Evolutionary conservation across 2,113 vertebrate genomes (phyloP).

Genomic region (Telmatochromis brichardi): DNA sequence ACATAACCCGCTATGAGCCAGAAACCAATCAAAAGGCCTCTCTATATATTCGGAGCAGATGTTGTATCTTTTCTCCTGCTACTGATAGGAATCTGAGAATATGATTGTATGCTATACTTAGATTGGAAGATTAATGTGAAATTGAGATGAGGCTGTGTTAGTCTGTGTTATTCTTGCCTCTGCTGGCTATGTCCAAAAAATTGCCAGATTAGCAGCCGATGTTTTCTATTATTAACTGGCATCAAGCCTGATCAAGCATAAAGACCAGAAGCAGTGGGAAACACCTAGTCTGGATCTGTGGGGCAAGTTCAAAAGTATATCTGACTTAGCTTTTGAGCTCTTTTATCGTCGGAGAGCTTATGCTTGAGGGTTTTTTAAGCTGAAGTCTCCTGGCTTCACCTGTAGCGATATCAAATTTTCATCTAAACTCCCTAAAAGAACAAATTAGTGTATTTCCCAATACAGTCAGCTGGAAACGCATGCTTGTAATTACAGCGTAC

Average conservation of each 20-base stretch:
- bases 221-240: not conserved
- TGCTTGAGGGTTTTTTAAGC: not conserved
- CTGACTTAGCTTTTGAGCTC: not conserved
- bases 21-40: not conserved
- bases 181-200: not conserved
- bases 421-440: not conserved
- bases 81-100: not conserved
- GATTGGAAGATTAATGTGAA: not conserved
- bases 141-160: not conserved
- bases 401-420: not conserved
- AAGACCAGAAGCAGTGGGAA: not conserved
- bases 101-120: not conserved
- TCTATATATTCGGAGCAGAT: not conserved
- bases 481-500: not conserved
- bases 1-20: not conserved
- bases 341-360: not conserved
- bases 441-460: not conserved
- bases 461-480: not conserved
- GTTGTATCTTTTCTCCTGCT: not conserved
- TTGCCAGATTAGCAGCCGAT: not conserved
- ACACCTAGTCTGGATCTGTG: not conserved
- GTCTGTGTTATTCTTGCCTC: not conserved
- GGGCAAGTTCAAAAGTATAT: not conserved
- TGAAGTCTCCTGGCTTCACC: not conserved
- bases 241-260: not conserved